Percentiles rank a stretch among this genome's conserved stretches.
These are phyloP conservation scores for Zaprionus ghesquierei DNA, from an alignment of 1,140 invertebrate genomes.

Conservation along the genomic window DNA sequence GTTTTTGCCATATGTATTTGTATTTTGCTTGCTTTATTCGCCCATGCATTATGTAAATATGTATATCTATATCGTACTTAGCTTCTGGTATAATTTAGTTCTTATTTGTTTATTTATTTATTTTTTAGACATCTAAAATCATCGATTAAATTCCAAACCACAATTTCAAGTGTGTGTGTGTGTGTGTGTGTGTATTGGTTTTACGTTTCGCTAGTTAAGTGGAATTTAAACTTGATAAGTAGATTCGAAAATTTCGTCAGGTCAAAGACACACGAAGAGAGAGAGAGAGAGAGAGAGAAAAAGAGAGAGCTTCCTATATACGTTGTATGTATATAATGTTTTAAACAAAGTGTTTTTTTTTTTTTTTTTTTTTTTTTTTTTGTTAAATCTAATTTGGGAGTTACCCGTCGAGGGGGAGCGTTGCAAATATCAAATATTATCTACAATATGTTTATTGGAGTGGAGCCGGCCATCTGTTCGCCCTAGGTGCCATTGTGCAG, in stretches of 20 bases:
- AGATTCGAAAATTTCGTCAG: conserved; percentile 25
- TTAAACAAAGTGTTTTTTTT: neutral
- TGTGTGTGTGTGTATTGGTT: too few species aligned
- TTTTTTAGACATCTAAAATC: conserved; percentile 60
- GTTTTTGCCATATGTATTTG: conserved; percentile 52
- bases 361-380: too few species aligned
- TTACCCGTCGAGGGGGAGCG: too few species aligned
- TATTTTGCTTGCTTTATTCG: conserved; percentile 29
- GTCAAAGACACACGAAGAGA: too few species aligned
- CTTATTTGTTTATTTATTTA: too few species aligned
- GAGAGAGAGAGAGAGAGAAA: too few species aligned
- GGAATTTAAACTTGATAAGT: conserved; percentile 11
- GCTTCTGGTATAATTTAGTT: neutral
- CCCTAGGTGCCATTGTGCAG: conserved; percentile 91
- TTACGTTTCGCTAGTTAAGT: conserved; percentile 10
- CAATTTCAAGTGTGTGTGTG: conserved; percentile 45
- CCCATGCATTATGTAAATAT: conserved; percentile 35
- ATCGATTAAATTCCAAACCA: conserved; percentile 57
- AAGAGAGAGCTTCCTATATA: too few species aligned
- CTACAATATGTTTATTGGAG: too few species aligned
- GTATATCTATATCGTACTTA: conserved; percentile 44
- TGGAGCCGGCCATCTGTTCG: conserved; percentile 96
- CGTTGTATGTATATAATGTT: too few species aligned
- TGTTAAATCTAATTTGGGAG: too few species aligned
- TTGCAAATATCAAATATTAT: too few species aligned